These are phyloP conservation scores for Hypanus sabinus DNA, from an alignment of 2,113 vertebrate genomes.

Conservation along the genomic window DNA sequence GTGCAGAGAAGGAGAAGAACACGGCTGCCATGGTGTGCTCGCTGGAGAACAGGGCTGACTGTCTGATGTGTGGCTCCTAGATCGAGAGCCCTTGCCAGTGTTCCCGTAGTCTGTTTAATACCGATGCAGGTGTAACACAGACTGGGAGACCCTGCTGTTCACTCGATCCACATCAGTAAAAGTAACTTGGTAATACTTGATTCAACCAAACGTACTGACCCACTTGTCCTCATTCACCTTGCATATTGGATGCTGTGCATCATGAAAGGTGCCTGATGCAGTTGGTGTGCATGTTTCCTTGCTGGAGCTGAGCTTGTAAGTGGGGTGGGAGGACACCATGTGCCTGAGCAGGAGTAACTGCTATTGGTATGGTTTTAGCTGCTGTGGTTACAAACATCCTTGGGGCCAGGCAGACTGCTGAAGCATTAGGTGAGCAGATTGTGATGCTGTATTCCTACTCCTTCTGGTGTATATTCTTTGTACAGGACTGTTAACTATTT, in stretches of 20 bases:
- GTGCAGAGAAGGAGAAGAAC: conserved; percentile 68
- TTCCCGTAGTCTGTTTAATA: background rate
- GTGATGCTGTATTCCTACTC: background rate
- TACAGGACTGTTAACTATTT: background rate
- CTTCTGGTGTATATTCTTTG: conserved; percentile 15
- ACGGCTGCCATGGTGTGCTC: conserved; percentile 91
- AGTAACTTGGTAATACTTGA: background rate
- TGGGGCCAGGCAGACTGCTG: background rate
- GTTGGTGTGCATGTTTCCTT: background rate
- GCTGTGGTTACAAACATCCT: background rate
- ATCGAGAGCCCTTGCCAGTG: background rate
- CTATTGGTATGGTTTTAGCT: background rate
- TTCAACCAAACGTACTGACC: background rate
- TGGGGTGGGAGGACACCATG: background rate
- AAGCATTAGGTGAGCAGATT: background rate
- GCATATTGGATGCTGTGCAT: no score
- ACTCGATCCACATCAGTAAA: background rate
- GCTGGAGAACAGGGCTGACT: conserved; percentile 84
- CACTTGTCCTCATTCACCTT: background rate
- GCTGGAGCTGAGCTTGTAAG: background rate
- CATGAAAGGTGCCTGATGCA: background rate
- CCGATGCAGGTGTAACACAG: background rate
- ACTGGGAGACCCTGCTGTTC: background rate
- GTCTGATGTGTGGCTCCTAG: conserved; percentile 89
- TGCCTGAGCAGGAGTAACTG: background rate